A percentile compares a stretch with the other conserved stretches of the same genome.
These are phyloP conservation scores for Cygnus atratus DNA, from an alignment of 2,113 vertebrate species.

Conservation along the genomic window DNA sequence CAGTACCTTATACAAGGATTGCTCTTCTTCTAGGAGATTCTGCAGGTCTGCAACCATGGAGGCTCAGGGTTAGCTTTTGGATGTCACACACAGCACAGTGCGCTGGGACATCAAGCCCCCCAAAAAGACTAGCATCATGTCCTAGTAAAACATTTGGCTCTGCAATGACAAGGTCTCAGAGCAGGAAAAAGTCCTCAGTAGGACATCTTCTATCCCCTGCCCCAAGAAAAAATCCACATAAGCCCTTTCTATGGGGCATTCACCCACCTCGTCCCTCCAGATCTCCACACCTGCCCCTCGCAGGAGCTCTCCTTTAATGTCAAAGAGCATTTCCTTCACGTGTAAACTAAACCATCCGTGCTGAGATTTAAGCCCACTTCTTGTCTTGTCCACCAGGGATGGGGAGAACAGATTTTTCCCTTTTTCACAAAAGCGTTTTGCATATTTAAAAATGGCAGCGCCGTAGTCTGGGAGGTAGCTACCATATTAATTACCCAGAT, in stretches of 20 bases:
- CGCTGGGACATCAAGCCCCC: background rate
- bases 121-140: too few species aligned
- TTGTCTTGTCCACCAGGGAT: background rate
- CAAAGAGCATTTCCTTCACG: accelerated
- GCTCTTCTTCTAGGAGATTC: background rate
- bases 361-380: background rate
- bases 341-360: background rate
- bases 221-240: accelerated
- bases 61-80: background rate
- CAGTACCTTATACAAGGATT: background rate
- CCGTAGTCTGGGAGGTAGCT: background rate
- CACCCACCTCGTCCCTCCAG: background rate
- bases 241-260: background rate
- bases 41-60: background rate
- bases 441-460: background rate
- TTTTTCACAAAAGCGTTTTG: background rate
- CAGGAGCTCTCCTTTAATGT: background rate
- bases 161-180: background rate
- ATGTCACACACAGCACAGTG: background rate
- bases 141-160: background rate
- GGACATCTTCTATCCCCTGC: background rate
- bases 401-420: background rate
- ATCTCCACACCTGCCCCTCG: background rate
- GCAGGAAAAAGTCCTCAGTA: background rate
- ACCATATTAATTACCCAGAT: background rate